Conservation (phyloP, 2,888 invertebrate genomes). For the Lacanobia oleracea region DNA sequence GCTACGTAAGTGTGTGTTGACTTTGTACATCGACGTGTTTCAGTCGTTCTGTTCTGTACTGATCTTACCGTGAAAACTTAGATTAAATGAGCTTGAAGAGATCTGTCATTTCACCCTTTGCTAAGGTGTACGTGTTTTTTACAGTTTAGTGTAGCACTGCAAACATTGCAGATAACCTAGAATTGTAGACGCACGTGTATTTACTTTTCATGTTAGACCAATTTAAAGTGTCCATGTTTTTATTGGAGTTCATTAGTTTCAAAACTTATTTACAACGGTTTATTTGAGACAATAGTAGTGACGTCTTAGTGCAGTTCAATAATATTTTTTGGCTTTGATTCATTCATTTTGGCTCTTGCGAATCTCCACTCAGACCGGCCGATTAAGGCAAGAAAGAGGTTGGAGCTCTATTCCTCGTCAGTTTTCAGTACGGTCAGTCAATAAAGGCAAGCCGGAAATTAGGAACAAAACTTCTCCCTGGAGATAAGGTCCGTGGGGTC, state of each 20-base stretch:
- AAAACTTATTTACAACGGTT: constrained; percentile 3
- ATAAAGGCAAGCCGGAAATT: no score
- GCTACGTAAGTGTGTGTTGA: constrained; percentile 68
- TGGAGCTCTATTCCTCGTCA: no score
- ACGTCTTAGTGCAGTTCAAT: not conserved
- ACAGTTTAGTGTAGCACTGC: not conserved
- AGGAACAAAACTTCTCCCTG: no score
- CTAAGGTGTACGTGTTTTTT: not conserved
- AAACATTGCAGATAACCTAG: constrained; percentile 18
- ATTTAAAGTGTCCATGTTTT: constrained; percentile 37
- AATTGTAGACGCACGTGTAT: constrained; percentile 37
- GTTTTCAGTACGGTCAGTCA: no score
- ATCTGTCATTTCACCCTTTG: not conserved
- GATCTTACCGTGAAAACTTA: not conserved
- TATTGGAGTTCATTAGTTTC: constrained; percentile 1
- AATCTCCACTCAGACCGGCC: no score
- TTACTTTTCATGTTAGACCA: constrained; percentile 49
- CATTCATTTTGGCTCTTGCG: no score
- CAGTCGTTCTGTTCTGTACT: constrained; percentile 17
- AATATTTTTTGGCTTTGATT: not conserved
- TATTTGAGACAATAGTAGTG: not conserved
- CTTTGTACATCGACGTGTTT: constrained; percentile 66
- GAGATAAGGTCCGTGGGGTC: no score
- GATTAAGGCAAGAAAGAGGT: no score
- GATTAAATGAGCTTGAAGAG: not conserved